Conservation (phyloP, 2,797 vertebrate species). For the Danio tinwini region DNA sequence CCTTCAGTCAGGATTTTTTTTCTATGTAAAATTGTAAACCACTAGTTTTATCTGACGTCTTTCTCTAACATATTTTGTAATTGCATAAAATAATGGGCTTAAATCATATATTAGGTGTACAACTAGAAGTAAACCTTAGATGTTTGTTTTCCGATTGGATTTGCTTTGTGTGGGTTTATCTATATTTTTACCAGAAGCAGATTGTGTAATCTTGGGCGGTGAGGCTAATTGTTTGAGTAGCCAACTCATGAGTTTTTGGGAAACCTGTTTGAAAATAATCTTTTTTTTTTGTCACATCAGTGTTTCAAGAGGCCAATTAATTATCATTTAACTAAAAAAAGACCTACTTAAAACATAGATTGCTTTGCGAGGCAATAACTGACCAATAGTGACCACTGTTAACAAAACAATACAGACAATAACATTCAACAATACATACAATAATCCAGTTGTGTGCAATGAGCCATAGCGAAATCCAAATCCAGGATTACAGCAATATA, state of each 20-base stretch:
- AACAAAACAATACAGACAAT: slow-evolving; percentile 64
- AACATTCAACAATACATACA: slow-evolving; percentile 60
- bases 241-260: not conserved
- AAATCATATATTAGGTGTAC: not conserved
- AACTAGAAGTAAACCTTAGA: not conserved
- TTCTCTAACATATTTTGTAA: not conserved
- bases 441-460: slow-evolving; percentile 73
- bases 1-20: slow-evolving; percentile 10
- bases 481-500: slow-evolving; percentile 72
- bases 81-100: not conserved
- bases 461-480: slow-evolving; percentile 64
- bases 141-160: not conserved
- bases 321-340: not conserved
- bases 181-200: not conserved
- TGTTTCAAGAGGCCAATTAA: not conserved
- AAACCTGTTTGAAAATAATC: not conserved
- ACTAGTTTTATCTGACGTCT: not conserved
- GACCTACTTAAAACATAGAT: not conserved
- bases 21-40: not conserved
- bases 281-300: not conserved
- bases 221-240: too few species aligned
- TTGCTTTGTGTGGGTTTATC: not conserved
- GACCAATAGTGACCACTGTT: slow-evolving; percentile 54
- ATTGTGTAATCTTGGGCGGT: not conserved
- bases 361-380: slow-evolving; percentile 27